Evolutionary conservation across 2,797 vertebrate species (phyloP), one percentile per base, ranked within the genome.

Genomic region (Balearica regulorum): DNA sequence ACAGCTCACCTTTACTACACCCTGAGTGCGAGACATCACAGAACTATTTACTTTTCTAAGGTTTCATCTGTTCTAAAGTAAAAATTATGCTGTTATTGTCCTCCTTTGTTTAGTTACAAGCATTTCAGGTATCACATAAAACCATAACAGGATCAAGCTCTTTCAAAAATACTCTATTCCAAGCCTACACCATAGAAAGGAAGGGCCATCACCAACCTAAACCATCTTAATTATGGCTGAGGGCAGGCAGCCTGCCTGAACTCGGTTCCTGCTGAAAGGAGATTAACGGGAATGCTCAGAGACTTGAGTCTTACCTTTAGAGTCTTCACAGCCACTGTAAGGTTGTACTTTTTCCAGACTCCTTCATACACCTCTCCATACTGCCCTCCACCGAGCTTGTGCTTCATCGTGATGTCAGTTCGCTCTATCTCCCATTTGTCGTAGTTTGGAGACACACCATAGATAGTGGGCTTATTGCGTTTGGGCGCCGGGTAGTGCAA

Each of bases 341-440:
- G 98, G 97, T 98, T 99, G 97, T 99, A 99, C 91, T 99, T 99
- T 97, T 99, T 99, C 99, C 99, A 99, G 79, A 99, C 98, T 1
- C 99, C 99, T 97, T 99, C 99, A 6, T 99, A 99, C 62, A 99
- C 99, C 96, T 99, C 99, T 46, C 99, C 99, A 8, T 99, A 99
- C 98, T 99, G 99, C n/a, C 99, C 99, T 1, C 99, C 99, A 0
- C 99, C 99, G 70, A 99, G 98, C 95, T 99, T 99, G 98, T 99
- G 99, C 95, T 99, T 99, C 99, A 99, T 99, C 64, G 99, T 99
- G 96, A 99, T 99, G 98, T 99, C 99, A 0, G 99, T 99, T 96
- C 99, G 98, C 97, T 99, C 99, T 94, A 99, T 99, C 98, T 99
- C 99, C 99, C 99, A 99, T 84, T 99, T 99, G 97, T 99, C 99